Evolutionary conservation across 2,888 invertebrate genomes (phyloP).

Genomic region (Dicyrtomina minuta): DNA sequence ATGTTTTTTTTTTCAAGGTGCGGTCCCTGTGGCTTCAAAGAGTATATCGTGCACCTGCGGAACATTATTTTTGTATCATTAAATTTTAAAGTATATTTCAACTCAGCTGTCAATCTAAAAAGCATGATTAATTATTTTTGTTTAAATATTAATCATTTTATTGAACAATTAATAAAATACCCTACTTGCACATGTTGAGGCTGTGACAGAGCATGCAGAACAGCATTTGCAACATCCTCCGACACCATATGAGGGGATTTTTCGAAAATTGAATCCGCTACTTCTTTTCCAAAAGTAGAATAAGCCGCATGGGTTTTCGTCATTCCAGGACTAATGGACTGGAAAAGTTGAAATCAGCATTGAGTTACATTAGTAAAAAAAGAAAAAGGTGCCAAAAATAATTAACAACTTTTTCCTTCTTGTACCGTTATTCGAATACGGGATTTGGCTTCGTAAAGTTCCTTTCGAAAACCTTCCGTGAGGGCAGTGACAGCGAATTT

Average conservation of each 20-base stretch:
- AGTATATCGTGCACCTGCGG: conserved; percentile 27
- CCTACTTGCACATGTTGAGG: conserved; percentile 64
- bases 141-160: neutral
- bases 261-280: conserved; percentile 55
- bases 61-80: no score
- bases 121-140: no score
- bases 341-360: no score
- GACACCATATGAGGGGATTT: conserved; percentile 59
- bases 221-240: conserved; percentile 65
- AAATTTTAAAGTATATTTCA: no score
- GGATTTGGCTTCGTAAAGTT: conserved; percentile 59
- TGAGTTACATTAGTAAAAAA: no score
- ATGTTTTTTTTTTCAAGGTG: no score
- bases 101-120: no score
- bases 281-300: conserved; percentile 48
- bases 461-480: conserved; percentile 60
- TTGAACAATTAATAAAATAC: no score
- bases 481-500: conserved; percentile 63
- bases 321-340: conserved; percentile 50
- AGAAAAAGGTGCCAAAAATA: no score
- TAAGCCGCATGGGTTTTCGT: conserved; percentile 44
- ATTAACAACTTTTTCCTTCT: no score
- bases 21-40: conserved; percentile 9
- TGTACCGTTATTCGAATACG: conserved; percentile 57
- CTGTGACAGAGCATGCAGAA: conserved; percentile 64